Conservation (phyloP, 2,113 vertebrate genomes). For the Lates calcarifer region DNA sequence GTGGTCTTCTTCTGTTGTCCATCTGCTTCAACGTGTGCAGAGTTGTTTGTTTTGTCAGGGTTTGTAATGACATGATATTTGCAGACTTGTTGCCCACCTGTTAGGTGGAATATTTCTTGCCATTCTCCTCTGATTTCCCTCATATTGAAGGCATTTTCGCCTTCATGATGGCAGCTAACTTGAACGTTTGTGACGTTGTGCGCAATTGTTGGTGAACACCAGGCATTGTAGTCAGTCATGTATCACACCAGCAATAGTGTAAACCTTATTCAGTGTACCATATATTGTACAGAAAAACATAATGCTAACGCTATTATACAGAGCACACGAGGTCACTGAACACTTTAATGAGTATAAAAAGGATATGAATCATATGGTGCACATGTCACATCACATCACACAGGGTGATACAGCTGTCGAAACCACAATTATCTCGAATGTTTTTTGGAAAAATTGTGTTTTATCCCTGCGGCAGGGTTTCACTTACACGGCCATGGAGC, state of each 20-base stretch:
- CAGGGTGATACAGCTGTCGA: not conserved
- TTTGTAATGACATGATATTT: constrained; percentile 10
- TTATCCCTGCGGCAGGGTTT: not conserved
- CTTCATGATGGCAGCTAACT: not conserved
- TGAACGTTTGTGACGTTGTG: not conserved
- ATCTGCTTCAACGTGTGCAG: constrained; percentile 37
- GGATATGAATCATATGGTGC: not conserved
- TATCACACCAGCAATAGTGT: not conserved
- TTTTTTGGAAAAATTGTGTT: not conserved
- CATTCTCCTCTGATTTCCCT: not conserved
- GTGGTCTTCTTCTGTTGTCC: constrained; percentile 31
- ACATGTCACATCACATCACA: not conserved
- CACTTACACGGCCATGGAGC: not conserved
- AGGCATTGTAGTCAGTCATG: not conserved
- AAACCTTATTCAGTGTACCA: not conserved
- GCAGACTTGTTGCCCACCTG: constrained; percentile 18
- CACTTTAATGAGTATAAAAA: not conserved
- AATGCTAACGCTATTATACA: not conserved
- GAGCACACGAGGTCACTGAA: not conserved
- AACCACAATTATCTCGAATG: not conserved
- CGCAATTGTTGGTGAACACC: not conserved
- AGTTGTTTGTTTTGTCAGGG: constrained; percentile 37
- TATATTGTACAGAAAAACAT: not conserved
- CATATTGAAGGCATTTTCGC: not conserved
- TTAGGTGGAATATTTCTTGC: not conserved